Evolutionary conservation across 1,140 invertebrate species (phyloP), one percentile per base, ranked within the genome.

Genomic region (Bombus picipes): DNA sequence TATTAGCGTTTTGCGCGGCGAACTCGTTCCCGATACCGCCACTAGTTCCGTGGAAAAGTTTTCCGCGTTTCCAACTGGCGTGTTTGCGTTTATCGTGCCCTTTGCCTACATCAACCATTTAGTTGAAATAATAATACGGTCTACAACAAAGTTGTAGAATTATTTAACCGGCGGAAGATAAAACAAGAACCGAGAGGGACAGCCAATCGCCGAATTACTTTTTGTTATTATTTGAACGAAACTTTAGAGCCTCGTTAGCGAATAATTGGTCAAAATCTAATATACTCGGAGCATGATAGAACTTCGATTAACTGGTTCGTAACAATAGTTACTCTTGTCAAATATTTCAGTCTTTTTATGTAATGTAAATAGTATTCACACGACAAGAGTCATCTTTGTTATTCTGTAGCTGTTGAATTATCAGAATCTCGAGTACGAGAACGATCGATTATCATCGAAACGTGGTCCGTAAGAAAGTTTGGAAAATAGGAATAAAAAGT

Each of bases 1-100:
- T 82, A 82, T 82, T 73, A 73, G 65, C 68, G 70, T 81, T 73
- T 81, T 22, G 47, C 39, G 2, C 10, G 6, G 34, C 3, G 2
- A 10, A 18, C 53, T 34, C 43, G 66, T 32, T 32, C 80, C 68
- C 79, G 79, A 81, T 72, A 81, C 37, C 41, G 59, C n/a, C 15
- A 59, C 28, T 59, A 3, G 57, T 78, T 34, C 41, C 41, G 66
- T 43, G 39, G 5, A 13, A 81, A 82, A 65, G 15, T 65, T 74
- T 65, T 6, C n/a, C 13, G 28, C 39, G 59, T 18, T 32, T 65
- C 37, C 57, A 28, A 57, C 37, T 10, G 25, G 12, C 13, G 13
- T 57, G 28, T 25, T n/a, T 72, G 22, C 70, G 25, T 39, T 73
- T 32, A 79, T 43, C 77, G 59, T 28, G 15, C 22, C 39, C 80